Base-by-base conservation (phyloP, 2,113 vertebrate genomes). In the Taurulus bubalis region DNA sequence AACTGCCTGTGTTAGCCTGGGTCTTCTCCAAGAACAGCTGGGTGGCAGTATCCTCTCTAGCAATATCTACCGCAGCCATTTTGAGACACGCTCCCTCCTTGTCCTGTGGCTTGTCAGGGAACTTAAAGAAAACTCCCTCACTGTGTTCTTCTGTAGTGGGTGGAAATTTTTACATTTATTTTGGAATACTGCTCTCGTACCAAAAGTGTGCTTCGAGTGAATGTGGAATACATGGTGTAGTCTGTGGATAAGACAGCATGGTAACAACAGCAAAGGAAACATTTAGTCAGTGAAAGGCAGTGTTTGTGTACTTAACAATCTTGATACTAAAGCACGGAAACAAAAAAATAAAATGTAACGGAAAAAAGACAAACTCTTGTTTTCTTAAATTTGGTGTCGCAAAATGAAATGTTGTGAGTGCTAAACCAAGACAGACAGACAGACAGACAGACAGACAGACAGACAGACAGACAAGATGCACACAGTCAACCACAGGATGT, bases 61-160 rank as follows among this genome's bases (percentile, higher is more conserved):
- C 82, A 82, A 78, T 89, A 78, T 80, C 87, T 80, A 74, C 90
- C 88, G 16, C 87, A 92, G 87, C 86, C 83, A 84, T 90, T 91
- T 94, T 90, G 38, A 90, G 83, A 79, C 74, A 76, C 36, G 36
- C 79, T 86, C 77, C 81, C 85, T 89, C 67, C 86, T 89, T 77
- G 83, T 86, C 63, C 77, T 87, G 88, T 71, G 89, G 85, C 83
- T 90, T 80, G n/a, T 64, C 26, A 82, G 74, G 69, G 60, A 79
- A 20, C 73, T 80, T 71, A 49, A 70, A 30, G 67, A 83, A 62
- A 87, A 75, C 68, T 75, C 70, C 82, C 76, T 87, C 16, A 1
- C 40, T 30, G 38, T 30, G 34, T 34, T 62, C 72, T 78, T 85
- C 64, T 11, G 10, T 15, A 4, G 47, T 64, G 71, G 80, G 66